Evolutionary conservation across 2,888 invertebrate species (phyloP), one percentile per base, ranked within the genome.

Genomic region (Brachyopa scutellaris): DNA sequence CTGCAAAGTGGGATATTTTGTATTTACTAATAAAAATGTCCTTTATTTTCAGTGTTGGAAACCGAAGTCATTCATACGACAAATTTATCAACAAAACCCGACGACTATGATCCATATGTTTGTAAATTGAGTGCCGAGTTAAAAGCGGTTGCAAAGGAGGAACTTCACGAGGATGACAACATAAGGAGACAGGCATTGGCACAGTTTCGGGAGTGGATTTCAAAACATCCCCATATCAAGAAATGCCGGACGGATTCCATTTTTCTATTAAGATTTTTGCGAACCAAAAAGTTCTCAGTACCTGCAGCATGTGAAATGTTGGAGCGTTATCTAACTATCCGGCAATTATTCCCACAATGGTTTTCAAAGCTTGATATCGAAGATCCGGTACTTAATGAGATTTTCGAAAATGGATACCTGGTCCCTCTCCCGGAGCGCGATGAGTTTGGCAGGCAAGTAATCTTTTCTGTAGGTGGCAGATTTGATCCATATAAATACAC

Each of bases 271-370:
- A 93, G 97, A 47, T 97, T 97, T 87, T 92, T 97, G 9, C 93
- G 97, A 36, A 96, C 96, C 42, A 96, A 96, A 90, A 97, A 97
- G 89, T 97, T 95, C 91, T 95, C 95, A 31, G 93, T 97, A 15
- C 95, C 95, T 0, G 93, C 95, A 88, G 95, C 97, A 0, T 96
- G 97, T 86, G 95, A 96, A 83, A 95, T 97, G 94, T 90, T 97
- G 84, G 97, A 97, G 89, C 93, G 95, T 53, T 97, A 97, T 89
- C 91, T 97, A 66, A 95, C 95, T 26, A 95, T 97, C 84, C 92
- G 97, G 4, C 95, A 96, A 88, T 92, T 96, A 86, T 95, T 96
- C 87, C 96, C 97, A 0, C 93, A 95, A 57, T 97, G 97, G 97
- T 97, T 97, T 91, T 93, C 93, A 85, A 94, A 95, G 72, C 91